phyloP scores from a whole-genome alignment of 1,140 invertebrate species.

The Drosophila sechellia region DNA sequence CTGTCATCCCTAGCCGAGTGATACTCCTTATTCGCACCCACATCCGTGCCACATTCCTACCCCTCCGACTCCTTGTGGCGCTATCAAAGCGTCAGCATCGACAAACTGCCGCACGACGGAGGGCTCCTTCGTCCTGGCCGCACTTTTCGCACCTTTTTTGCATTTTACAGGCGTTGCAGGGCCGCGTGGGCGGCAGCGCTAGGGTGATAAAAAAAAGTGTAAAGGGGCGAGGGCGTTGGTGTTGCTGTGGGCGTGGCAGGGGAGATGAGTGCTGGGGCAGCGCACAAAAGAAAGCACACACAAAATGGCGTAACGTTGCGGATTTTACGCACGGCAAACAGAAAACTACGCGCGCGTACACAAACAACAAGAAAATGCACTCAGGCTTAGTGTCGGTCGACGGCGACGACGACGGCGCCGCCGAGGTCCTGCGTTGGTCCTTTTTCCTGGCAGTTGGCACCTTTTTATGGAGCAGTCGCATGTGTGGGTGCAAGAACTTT shows the following conservation, averaged over 20 bases:
- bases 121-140: conserved; percentile 26
- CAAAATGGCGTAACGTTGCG: conserved; percentile 82
- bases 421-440: conserved; percentile 44
- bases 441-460: conserved; percentile 66
- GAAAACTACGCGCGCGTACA: conserved; percentile 79
- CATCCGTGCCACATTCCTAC: conserved; percentile 5
- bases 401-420: conserved; percentile 37
- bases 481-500: conserved; percentile 74
- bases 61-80: conserved; percentile 13
- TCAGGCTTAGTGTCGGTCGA: conserved; percentile 81
- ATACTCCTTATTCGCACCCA: conserved; percentile 13
- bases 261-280: conserved; percentile 13
- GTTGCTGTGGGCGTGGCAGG: conserved; percentile 16
- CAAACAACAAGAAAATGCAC: conserved; percentile 83
- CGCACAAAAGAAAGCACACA: conserved; percentile 77
- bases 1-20: conserved; percentile 3
- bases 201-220: conserved; percentile 20
- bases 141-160: conserved; percentile 80
- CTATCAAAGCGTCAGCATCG: conserved; percentile 71
- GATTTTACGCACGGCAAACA: conserved; percentile 83
- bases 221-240: not conserved
- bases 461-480: conserved; percentile 56
- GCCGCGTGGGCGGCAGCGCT: conserved; percentile 2
- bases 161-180: conserved; percentile 61
- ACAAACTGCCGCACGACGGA: conserved; percentile 59